Conservation (phyloP, 1,140 invertebrate species). For the Drosophila sp. region DNA sequence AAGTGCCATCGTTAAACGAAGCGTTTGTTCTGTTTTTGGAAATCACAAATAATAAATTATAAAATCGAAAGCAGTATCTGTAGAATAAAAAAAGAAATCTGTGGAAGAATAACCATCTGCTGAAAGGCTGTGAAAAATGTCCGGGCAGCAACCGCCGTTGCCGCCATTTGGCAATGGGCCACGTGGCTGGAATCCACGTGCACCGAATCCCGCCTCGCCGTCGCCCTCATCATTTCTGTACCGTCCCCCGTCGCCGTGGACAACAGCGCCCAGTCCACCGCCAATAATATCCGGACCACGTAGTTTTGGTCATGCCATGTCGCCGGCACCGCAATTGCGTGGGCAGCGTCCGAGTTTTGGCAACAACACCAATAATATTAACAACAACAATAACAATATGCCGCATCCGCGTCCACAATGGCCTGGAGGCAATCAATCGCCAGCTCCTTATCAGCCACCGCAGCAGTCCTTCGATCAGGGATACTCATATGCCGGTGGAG, state of each 20-base stretch:
- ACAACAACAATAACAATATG: slow-evolving; percentile 74
- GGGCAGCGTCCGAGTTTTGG: slow-evolving; percentile 82
- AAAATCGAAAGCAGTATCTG: slow-evolving; percentile 18
- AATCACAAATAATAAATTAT: slow-evolving; percentile 9
- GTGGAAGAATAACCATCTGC: slow-evolving; percentile 28
- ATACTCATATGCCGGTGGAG: slow-evolving; percentile 37
- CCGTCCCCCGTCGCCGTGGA: slow-evolving; percentile 88
- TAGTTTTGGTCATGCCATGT: slow-evolving; percentile 85
- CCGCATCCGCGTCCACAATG: slow-evolving; percentile 88
- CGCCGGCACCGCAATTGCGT: slow-evolving; percentile 85
- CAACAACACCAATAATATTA: slow-evolving; percentile 14
- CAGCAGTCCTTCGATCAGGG: slow-evolving; percentile 40
- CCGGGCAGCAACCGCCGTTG: slow-evolving; percentile 86
- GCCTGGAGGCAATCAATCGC: slow-evolving; percentile 85
- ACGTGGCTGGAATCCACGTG: slow-evolving; percentile 84
- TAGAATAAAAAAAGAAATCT: slow-evolving; percentile 34
- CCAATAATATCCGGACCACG: slow-evolving; percentile 87
- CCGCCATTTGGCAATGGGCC: slow-evolving; percentile 85
- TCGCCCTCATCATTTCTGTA: slow-evolving; percentile 86
- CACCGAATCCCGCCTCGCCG: slow-evolving; percentile 71
- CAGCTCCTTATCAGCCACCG: slow-evolving; percentile 61
- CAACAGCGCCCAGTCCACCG: slow-evolving; percentile 85
- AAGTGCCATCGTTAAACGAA: slow-evolving; percentile 55
- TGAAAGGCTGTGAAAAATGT: slow-evolving; percentile 79
- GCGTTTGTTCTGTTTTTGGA: slow-evolving; percentile 6